Base-by-base conservation (phyloP, 2,888 invertebrate genomes). In the Drepana falcataria region DNA sequence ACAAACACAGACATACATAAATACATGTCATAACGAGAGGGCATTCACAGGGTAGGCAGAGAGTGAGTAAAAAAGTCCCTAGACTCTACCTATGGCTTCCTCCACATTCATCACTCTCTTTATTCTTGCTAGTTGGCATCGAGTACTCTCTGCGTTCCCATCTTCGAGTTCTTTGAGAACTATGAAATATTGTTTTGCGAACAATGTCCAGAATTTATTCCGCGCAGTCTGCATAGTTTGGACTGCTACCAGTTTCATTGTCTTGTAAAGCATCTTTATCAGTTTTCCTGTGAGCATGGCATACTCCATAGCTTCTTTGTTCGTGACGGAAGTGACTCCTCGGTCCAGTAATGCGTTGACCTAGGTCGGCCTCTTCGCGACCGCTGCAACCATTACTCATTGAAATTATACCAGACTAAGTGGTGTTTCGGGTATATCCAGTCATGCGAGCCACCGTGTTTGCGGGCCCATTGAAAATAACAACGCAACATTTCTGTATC, bases 401-500 rank as follows among this genome's bases (percentile, higher is more conserved):
- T 85, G 85, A 85, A 88, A 88, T 87, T 87, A 87, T 89, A 85
- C 87, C 74, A 74, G 73, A 74, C 83, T 89, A 87, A 89, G 88
- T 89, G 87, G 85, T 82, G 81, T 85, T 87, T 86, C 87, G 81
- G 80, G 85, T 87, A 79, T 68, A 78, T 61, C 74, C 85, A 82
- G 76, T 82, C 85, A 79, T 77, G 79, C 77, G 77, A 69, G 60
- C 58, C 62, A 61, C 61, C 65, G 65, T 66, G 61, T 60, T 65
- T 64, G 66, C 60, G 62, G 33, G 51, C 40, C 37, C 40, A 51
- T 56, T 48, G 41, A 53, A 69, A 68, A 70, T 68, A 69, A 68
- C 63, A 62, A 64, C 63, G 33, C 9, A 34, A 64, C 65, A 73
- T 66, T 67, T 68, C 65, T 67, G 71, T 71, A 75, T 72, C 71